Evolutionary conservation across 2,888 invertebrate species (phyloP).

Genomic region (Lasioglossum villosulum): DNA sequence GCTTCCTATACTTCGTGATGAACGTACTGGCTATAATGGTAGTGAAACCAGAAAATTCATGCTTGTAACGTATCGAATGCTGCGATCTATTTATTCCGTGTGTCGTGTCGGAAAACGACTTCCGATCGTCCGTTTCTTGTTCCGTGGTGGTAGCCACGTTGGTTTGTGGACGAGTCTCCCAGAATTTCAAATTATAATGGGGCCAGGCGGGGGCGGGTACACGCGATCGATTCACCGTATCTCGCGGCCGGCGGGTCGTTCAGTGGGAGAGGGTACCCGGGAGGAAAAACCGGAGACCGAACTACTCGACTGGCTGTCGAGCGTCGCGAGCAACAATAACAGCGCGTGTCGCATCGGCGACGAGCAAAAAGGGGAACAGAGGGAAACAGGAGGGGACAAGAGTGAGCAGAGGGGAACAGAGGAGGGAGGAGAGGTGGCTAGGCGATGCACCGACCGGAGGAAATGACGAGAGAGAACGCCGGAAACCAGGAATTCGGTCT

Average conservation of each 20-base stretch:
- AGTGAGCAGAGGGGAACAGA: background rate
- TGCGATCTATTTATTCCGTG: background rate
- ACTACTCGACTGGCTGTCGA: background rate
- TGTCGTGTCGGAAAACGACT: background rate
- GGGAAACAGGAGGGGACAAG: background rate
- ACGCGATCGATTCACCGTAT: conserved; percentile 1
- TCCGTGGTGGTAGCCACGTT: background rate
- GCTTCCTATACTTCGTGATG: background rate
- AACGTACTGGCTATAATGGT: too few species aligned
- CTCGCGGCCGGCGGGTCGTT: background rate
- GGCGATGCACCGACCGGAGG: conserved; percentile 48
- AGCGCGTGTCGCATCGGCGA: conserved; percentile 17
- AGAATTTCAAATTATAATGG: conserved; percentile 26
- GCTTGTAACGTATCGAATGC: background rate
- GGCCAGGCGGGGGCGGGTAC: background rate
- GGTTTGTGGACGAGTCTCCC: background rate
- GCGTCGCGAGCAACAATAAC: conserved; percentile 37
- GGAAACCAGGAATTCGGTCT: conserved; percentile 75
- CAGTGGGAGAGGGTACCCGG: background rate
- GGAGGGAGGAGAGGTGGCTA: background rate
- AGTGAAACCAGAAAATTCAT: background rate
- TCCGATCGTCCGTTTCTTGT: background rate
- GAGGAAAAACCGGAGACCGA: conserved; percentile 8
- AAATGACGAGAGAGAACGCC: conserved; percentile 55
- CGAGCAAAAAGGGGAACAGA: background rate